Base-by-base conservation (phyloP, 2,888 invertebrate species). In the Rotaria macrura region DNA sequence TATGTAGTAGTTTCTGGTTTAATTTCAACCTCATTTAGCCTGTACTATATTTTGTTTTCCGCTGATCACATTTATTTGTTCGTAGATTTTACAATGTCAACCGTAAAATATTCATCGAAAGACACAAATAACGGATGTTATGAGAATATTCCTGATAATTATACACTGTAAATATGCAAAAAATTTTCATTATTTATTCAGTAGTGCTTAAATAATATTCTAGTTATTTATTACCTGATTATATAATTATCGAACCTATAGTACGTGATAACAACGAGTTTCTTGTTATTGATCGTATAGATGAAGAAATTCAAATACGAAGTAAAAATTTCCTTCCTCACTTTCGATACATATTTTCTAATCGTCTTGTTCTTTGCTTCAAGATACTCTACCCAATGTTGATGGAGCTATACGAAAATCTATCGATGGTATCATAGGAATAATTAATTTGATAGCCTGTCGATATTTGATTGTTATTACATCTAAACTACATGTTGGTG, bases 381-480 rank as follows among this genome's bases (percentile, higher is more conserved):
- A 2, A 65, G 65, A 34, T 65, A 65, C 34, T 20, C 38, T 34
- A 34, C 65, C 65, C 1, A 65, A 65, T 34, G 34, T 34, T 29
- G 34, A 65, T 65, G 83, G 43, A 34, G 47, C 84, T 34, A 54
- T 23, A 12, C 29, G 55, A 72, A 84, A 38, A 72, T 72, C 57
- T 34, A 74, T 85, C 38, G 25, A 85, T 85, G 85, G 65, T 25
- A 43, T 85, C 14, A 84, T 84, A 38, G 85, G 85, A n/a, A 25
- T 84, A 6, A 85, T 85, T 25, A 72, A 79, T 72, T 25, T 85
- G 55, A 84, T 84, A 25, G 40, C 84, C 14, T 83, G 85, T 5
- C 38, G 38, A 52, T 85, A 84, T 85, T 72, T 85, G 34, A 85
- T 85, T 72, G 84, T 85, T 7, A 84, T 85, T 9, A 84, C 85